A percentile compares a stretch with the other conserved stretches of the same genome.
Conservation (phyloP, 1,140 invertebrate species). For the Callitettix versicolor region DNA sequence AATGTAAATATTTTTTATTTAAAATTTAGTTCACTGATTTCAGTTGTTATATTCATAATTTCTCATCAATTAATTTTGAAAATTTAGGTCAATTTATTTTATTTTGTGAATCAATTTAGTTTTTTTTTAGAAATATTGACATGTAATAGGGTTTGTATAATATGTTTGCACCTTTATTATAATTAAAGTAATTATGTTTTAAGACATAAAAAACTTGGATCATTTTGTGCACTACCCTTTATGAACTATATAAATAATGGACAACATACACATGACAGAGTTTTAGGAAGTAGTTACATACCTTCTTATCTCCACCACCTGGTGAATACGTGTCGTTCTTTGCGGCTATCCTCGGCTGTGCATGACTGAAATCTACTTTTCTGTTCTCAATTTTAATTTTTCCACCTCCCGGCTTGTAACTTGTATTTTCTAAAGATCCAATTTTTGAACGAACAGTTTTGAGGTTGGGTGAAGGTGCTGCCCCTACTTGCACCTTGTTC, state of each 20-base stretch:
- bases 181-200: too few relatives aligned
- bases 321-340: constrained; percentile 86
- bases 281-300: constrained; percentile 39
- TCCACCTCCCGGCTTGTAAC: constrained; percentile 83
- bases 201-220: too few relatives aligned
- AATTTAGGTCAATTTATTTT: too few relatives aligned
- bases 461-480: constrained; percentile 80
- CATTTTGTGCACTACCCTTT: neutral
- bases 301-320: constrained; percentile 86
- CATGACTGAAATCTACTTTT: constrained; percentile 71
- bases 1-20: too few relatives aligned
- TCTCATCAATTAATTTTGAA: too few relatives aligned
- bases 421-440: constrained; percentile 76
- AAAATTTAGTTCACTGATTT: too few relatives aligned
- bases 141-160: neutral
- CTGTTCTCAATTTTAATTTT: constrained; percentile 82
- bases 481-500: constrained; percentile 87
- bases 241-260: neutral
- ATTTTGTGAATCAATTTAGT: too few relatives aligned
- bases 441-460: constrained; percentile 88
- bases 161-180: too few relatives aligned
- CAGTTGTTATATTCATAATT: too few relatives aligned
- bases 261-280: neutral
- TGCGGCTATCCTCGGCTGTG: constrained; percentile 70
- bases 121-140: too few relatives aligned